These are phyloP conservation scores for Petromus typicus DNA, from an alignment of 2,113 vertebrate species.

Conservation along the genomic window DNA sequence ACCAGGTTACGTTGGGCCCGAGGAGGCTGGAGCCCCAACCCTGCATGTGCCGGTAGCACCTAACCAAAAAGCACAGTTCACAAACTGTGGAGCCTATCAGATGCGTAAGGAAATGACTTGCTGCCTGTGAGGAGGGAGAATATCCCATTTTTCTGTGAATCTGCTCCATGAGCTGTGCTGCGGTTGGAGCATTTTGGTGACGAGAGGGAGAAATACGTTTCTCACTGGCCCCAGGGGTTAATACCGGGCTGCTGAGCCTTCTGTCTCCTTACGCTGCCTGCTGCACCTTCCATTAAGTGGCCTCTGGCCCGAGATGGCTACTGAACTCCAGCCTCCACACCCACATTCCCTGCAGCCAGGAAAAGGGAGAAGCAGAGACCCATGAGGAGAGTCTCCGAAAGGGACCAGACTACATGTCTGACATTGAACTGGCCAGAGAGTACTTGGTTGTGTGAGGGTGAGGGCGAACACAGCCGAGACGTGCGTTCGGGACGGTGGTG, in stretches of 20 bases:
- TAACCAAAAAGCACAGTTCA: background rate
- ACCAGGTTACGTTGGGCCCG: background rate
- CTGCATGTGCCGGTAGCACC: accelerated
- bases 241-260: background rate
- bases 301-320: background rate
- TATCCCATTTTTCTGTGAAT: background rate
- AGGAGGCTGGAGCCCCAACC: background rate
- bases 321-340: background rate
- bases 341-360: background rate
- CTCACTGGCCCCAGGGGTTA: background rate
- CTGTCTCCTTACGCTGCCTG: background rate
- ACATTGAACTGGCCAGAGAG: background rate
- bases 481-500: background rate
- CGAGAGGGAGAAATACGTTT: background rate
- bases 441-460: background rate
- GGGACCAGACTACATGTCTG: background rate
- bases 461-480: background rate
- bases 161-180: background rate
- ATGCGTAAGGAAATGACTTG: slow-evolving; percentile 17
- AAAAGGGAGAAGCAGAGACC: background rate
- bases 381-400: background rate
- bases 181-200: background rate
- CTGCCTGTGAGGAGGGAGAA: background rate
- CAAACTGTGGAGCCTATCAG: background rate
- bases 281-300: background rate